Evolutionary conservation across 2,888 invertebrate species (phyloP).

Genomic region (Scaptomyza tumidula): DNA sequence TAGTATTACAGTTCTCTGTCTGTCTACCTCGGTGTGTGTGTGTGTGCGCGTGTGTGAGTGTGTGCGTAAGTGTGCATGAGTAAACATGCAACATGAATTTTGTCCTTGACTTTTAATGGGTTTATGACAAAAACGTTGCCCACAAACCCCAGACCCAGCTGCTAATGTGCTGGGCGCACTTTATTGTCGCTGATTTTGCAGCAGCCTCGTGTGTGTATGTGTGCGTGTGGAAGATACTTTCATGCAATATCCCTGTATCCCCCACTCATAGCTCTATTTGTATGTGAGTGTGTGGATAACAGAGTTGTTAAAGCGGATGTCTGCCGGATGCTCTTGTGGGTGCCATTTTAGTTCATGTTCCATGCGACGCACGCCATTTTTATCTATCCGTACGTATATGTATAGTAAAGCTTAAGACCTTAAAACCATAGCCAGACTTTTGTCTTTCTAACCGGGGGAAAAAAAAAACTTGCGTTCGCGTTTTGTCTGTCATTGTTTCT

Average conservation of each 20-base stretch:
- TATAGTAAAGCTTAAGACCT: conserved; percentile 34
- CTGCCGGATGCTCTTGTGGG: conserved; percentile 77
- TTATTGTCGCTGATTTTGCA: conserved; percentile 50
- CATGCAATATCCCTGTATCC: background rate
- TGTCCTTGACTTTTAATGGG: conserved; percentile 81
- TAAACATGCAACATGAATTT: conserved; percentile 80
- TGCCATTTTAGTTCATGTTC: conserved; percentile 77
- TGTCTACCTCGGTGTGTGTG: conserved; percentile 10
- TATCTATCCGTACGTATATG: conserved; percentile 38
- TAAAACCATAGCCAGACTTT: conserved; percentile 48
- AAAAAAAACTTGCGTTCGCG: conserved; percentile 34
- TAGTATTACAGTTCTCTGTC: conserved; percentile 29
- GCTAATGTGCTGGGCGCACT: conserved; percentile 66
- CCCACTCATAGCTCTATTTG: conserved; percentile 1
- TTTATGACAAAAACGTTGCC: conserved; percentile 75
- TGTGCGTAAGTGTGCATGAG: conserved; percentile 48
- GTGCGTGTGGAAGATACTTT: conserved; percentile 2
- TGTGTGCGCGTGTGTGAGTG: conserved; percentile 12
- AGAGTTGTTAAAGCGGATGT: conserved; percentile 75
- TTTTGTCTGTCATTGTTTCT: conserved; percentile 52
- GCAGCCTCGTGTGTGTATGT: conserved; percentile 11
- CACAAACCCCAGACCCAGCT: conserved; percentile 14
- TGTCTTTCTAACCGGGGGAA: conserved; percentile 8
- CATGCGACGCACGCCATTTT: conserved; percentile 64
- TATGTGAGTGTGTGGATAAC: conserved; percentile 50